These are phyloP conservation scores for Rhagium mordax DNA, from an alignment of 2,888 invertebrate species.

Conservation along the genomic window DNA sequence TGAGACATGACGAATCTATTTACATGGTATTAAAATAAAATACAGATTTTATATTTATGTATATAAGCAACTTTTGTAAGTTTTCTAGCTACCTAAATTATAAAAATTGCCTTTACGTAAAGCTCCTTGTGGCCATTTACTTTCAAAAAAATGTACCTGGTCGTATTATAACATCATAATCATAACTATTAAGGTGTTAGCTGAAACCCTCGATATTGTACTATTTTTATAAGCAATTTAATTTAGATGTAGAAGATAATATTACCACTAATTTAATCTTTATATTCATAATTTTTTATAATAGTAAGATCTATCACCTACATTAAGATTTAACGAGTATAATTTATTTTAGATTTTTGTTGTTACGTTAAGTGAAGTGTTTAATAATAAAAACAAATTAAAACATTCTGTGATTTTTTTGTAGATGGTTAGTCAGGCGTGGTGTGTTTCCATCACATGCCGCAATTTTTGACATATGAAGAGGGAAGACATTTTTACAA, in stretches of 20 bases:
- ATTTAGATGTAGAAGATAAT: conserved; percentile 6
- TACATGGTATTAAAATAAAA: neutral
- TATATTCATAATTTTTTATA: neutral
- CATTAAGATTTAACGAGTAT: neutral
- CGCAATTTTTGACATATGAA: too few relatives aligned
- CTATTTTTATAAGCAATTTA: conserved; percentile 24
- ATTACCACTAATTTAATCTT: neutral
- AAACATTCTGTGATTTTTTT: neutral
- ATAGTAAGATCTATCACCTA: neutral
- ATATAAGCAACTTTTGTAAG: neutral
- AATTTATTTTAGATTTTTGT: neutral
- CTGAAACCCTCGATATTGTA: neutral
- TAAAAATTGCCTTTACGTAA: neutral
- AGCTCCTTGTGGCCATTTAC: neutral
- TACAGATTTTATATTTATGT: neutral
- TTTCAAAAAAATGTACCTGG: conserved; percentile 10
- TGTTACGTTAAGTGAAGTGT: neutral
- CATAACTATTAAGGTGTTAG: neutral
- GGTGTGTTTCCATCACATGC: too few relatives aligned
- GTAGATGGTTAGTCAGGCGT: too few relatives aligned
- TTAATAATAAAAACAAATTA: neutral
- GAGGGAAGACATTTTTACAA: too few relatives aligned
- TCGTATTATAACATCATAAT: conserved; percentile 3
- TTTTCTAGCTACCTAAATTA: neutral
- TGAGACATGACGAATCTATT: neutral